Evolutionary conservation across 1,140 invertebrate genomes (phyloP).

Genomic region (Zaprionus tsacasi): DNA sequence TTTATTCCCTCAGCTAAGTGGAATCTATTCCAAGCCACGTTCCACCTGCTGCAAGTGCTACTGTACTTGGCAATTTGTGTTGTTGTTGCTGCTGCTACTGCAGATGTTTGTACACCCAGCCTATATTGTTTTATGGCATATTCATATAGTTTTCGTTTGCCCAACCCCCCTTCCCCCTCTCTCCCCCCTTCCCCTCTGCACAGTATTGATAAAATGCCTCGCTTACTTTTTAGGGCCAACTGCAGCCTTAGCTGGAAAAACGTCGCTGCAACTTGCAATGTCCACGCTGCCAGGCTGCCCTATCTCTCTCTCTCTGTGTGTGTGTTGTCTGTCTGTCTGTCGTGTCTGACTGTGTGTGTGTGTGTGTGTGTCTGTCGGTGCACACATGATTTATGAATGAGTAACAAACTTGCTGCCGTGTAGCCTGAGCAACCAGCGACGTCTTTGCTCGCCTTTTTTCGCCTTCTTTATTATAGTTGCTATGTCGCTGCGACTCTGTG

Average conservation of each 20-base stretch:
- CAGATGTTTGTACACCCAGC: slow-evolving; percentile 60
- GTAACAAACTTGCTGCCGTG: slow-evolving; percentile 82
- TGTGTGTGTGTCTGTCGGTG: slow-evolving; percentile 59
- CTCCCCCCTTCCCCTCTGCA: background rate
- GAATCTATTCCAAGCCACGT: background rate
- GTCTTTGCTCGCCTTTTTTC: slow-evolving; percentile 65
- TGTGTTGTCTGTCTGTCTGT: slow-evolving; percentile 40
- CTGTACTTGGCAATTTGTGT: slow-evolving; percentile 41
- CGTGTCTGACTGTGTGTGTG: slow-evolving; percentile 26
- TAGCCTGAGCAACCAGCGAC: slow-evolving; percentile 72
- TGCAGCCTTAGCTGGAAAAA: slow-evolving; percentile 60
- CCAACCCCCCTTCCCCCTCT: slow-evolving; percentile 1
- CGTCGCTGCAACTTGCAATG: slow-evolving; percentile 71
- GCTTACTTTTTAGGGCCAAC: slow-evolving; percentile 64
- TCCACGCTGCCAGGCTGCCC: slow-evolving; percentile 63
- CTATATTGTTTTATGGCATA: slow-evolving; percentile 82
- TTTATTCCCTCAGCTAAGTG: background rate
- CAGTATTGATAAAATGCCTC: slow-evolving; percentile 52
- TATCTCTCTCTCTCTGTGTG: slow-evolving; percentile 34
- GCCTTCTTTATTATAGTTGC: slow-evolving; percentile 75
- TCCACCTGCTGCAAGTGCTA: slow-evolving; percentile 22
- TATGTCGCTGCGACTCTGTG: slow-evolving; percentile 23
- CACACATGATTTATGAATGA: slow-evolving; percentile 82
- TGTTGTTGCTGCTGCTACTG: slow-evolving; percentile 28
- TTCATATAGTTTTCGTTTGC: slow-evolving; percentile 70